A percentile compares a stretch with the other conserved stretches of the same genome.
Conservation (phyloP, 2,113 vertebrate species). For the Cisticola juncidis region DNA sequence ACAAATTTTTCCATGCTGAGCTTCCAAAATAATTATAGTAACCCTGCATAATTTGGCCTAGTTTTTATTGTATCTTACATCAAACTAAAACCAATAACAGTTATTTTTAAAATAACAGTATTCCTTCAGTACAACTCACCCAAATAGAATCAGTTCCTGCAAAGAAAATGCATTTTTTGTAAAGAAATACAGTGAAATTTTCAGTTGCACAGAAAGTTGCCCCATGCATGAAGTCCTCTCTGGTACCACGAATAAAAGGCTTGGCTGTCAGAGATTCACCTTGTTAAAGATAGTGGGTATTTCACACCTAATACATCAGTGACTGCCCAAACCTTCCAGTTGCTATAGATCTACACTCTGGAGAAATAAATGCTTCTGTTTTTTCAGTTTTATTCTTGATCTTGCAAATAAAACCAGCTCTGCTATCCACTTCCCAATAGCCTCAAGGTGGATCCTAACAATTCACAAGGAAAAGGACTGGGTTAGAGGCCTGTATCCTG, state of each 20-base stretch:
- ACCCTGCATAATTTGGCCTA: not conserved
- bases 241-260: not conserved
- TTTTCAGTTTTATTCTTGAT: not conserved
- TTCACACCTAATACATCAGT: not conserved
- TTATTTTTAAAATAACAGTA: conserved; percentile 36
- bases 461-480: not conserved
- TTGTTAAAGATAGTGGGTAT: not conserved
- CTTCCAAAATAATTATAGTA: conserved; percentile 58
- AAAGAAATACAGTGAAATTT: not conserved
- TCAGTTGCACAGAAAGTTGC: not conserved
- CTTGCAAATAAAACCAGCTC: not conserved
- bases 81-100: not conserved
- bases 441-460: not conserved
- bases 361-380: not conserved
- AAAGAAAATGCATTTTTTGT: not conserved
- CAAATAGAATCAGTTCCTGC: conserved; percentile 29
- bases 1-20: conserved; percentile 37
- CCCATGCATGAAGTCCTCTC: not conserved
- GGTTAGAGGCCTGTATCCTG: not conserved
- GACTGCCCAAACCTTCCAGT: not conserved
- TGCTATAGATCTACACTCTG: not conserved
- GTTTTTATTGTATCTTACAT: conserved; percentile 26
- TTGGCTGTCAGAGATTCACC: not conserved
- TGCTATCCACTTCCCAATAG: not conserved
- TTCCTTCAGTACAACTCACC: not conserved